Evolutionary conservation across 2,797 vertebrate species (phyloP).

Genomic region (Cichlasoma orientale): DNA sequence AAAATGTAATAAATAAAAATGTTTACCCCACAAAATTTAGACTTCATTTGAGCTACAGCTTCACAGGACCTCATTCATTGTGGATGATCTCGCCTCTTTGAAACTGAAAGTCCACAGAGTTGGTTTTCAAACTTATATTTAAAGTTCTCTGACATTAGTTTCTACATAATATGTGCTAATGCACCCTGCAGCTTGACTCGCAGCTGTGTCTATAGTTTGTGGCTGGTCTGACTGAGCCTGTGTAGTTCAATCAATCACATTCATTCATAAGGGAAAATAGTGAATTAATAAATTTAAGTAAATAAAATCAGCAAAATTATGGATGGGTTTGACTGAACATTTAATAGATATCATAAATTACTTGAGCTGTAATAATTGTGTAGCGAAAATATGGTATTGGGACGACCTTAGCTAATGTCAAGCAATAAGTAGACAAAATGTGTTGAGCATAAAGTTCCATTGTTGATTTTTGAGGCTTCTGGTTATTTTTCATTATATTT

Average conservation of each 20-base stretch:
- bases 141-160: background rate
- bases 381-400: background rate
- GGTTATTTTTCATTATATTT: background rate
- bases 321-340: background rate
- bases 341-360: background rate
- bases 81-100: background rate
- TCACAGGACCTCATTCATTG: background rate
- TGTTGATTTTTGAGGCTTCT: background rate
- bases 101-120: background rate
- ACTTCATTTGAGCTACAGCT: background rate
- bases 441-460: background rate
- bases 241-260: background rate
- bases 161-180: background rate
- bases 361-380: background rate
- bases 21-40: background rate
- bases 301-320: background rate
- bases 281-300: background rate
- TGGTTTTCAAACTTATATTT: background rate
- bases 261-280: background rate
- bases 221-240: background rate
- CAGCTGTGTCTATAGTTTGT: background rate
- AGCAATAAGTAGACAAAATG: background rate
- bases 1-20: background rate
- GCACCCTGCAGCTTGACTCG: background rate
- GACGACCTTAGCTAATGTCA: background rate